A percentile compares a stretch with the other conserved stretches of the same genome.
Evolutionary conservation across 2,797 vertebrate genomes (phyloP).

Genomic region (Scolopax bukidnonensis): DNA sequence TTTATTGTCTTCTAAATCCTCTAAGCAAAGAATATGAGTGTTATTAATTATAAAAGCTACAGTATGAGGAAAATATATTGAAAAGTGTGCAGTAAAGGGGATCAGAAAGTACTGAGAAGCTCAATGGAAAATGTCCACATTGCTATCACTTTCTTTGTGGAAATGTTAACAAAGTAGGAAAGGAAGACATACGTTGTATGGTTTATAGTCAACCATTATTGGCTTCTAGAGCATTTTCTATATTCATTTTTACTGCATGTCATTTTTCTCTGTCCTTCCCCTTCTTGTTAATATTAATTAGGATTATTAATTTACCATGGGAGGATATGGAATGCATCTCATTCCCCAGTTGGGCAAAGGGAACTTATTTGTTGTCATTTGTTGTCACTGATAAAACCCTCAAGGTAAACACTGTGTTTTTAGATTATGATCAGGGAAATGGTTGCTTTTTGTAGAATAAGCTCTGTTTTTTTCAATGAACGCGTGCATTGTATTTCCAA

Average conservation of each 20-base stretch:
- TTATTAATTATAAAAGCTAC: conserved; percentile 22
- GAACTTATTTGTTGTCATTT: not conserved
- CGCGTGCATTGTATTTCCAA: not conserved
- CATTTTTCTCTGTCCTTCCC: not conserved
- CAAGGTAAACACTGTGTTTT: not conserved
- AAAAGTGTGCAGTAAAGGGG: not conserved
- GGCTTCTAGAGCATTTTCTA: not conserved
- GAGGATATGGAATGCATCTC: not conserved
- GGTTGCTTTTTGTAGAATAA: not conserved
- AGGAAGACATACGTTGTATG: not conserved
- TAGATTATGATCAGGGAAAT: not conserved
- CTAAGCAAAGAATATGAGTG: conserved; percentile 17
- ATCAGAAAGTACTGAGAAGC: not conserved
- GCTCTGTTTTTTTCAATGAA: not conserved
- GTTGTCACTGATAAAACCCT: not conserved
- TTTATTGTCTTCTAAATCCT: conserved; percentile 43
- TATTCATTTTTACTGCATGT: conserved; percentile 6
- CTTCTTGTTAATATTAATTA: not conserved
- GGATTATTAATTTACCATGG: not conserved
- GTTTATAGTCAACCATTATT: not conserved
- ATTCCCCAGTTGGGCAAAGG: not conserved
- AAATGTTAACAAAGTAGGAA: conserved; percentile 7
- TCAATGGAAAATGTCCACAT: not conserved
- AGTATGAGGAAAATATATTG: conserved; percentile 16
- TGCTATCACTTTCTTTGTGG: not conserved